These are phyloP conservation scores for Microtus oregoni DNA, from an alignment of 2,113 vertebrate genomes.

Conservation along the genomic window DNA sequence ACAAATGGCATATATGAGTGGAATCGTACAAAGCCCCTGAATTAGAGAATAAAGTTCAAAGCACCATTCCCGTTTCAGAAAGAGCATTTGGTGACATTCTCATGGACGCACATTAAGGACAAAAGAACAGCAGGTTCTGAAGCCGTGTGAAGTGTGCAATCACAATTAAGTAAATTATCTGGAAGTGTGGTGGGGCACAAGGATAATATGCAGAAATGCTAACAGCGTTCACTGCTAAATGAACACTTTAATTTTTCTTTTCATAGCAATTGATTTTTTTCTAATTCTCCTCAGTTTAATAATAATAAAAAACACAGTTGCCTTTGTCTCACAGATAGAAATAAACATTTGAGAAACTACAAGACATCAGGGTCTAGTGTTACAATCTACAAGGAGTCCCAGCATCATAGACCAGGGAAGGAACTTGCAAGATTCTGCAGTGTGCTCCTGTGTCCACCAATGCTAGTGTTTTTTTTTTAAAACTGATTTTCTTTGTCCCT, in stretches of 20 bases:
- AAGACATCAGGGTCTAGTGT: not conserved
- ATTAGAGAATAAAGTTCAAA: not conserved
- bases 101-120: not conserved
- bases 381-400: not conserved
- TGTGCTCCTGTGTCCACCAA: not conserved
- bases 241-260: slow-evolving; percentile 2
- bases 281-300: not conserved
- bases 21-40: not conserved
- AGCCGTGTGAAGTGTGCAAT: not conserved
- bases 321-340: slow-evolving; percentile 4
- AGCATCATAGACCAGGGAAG: not conserved
- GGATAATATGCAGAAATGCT: not conserved
- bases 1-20: slow-evolving; percentile 2
- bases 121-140: not conserved
- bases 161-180: slow-evolving; percentile 26
- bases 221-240: not conserved
- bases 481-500: not conserved
- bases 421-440: not conserved
- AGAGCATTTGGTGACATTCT: slow-evolving; percentile 26
- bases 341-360: not conserved
- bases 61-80: not conserved
- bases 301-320: slow-evolving; percentile 4
- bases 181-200: not conserved
- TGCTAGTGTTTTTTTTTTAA: not conserved
- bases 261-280: not conserved